These are phyloP conservation scores for Sternotherus odoratus DNA, from an alignment of 2,797 vertebrate species.

Conservation along the genomic window DNA sequence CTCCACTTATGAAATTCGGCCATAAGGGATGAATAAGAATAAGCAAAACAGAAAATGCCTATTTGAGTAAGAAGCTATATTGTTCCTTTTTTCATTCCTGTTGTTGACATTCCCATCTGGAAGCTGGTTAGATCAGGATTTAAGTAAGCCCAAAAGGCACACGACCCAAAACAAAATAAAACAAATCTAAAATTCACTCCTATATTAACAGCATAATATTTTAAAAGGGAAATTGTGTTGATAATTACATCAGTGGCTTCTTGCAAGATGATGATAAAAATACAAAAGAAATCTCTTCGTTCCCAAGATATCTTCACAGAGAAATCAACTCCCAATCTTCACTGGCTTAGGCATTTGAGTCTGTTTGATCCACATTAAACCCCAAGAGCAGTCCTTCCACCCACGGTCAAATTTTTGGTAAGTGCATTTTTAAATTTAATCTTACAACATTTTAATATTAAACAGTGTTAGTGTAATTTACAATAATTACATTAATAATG, in stretches of 20 bases:
- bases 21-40: background rate
- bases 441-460: background rate
- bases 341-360: slow-evolving; percentile 29
- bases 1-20: background rate
- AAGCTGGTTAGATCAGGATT: background rate
- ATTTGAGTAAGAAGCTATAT: background rate
- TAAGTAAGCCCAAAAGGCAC: slow-evolving; percentile 18
- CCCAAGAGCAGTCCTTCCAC: slow-evolving; percentile 29
- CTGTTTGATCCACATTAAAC: background rate
- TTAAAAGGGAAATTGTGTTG: slow-evolving; percentile 16
- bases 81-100: slow-evolving; percentile 3
- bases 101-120: background rate
- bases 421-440: slow-evolving; percentile 54
- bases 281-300: slow-evolving; percentile 55
- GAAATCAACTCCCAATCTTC: slow-evolving; percentile 20
- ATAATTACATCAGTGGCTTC: slow-evolving; percentile 41
- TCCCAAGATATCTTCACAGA: slow-evolving; percentile 64
- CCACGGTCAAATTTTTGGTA: slow-evolving; percentile 48
- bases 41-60: slow-evolving; percentile 3
- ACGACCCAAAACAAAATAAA: slow-evolving; percentile 3
- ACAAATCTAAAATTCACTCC: slow-evolving; percentile 21
- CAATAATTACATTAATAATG: background rate
- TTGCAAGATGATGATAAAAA: slow-evolving; percentile 56
- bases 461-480: background rate
- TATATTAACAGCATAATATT: background rate